Percentiles rank a stretch among this genome's conserved stretches.
Evolutionary conservation across 2,888 invertebrate species (phyloP).

Genomic region (Flabesymbios commensalis): DNA sequence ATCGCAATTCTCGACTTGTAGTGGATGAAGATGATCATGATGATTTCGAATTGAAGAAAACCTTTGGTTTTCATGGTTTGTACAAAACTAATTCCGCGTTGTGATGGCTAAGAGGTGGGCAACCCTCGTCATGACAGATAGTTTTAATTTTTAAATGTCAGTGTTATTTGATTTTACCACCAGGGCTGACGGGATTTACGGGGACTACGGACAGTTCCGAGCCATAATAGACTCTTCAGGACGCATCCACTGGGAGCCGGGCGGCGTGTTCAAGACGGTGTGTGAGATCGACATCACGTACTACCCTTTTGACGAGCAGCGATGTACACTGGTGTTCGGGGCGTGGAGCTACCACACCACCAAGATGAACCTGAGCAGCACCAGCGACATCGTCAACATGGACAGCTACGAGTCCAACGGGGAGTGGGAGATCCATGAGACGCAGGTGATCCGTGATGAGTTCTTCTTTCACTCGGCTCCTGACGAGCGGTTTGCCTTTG

Average conservation of each 20-base stretch:
- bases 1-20: no score
- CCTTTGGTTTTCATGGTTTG: no score
- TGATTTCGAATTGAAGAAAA: no score
- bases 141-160: no score
- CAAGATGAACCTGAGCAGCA: slow-evolving; percentile 40
- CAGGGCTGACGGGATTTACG: slow-evolving; percentile 40
- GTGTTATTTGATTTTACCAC: no score
- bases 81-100: no score
- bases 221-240: slow-evolving; percentile 34
- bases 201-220: slow-evolving; percentile 40
- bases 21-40: no score
- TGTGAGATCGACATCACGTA: slow-evolving; percentile 42
- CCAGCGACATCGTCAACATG: slow-evolving; percentile 25
- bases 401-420: slow-evolving; percentile 39
- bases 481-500: slow-evolving; percentile 33
- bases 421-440: slow-evolving; percentile 35
- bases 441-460: slow-evolving; percentile 19
- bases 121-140: no score
- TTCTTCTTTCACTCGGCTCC: slow-evolving; percentile 27
- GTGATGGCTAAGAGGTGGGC: no score
- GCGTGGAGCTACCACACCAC: slow-evolving; percentile 40
- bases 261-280: slow-evolving; percentile 39
- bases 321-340: slow-evolving; percentile 36
- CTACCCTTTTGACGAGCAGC: slow-evolving; percentile 40
- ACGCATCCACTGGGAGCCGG: slow-evolving; percentile 39